phyloP scores from a whole-genome alignment of 1,140 invertebrate genomes.

The Anthonomus grandis region DNA sequence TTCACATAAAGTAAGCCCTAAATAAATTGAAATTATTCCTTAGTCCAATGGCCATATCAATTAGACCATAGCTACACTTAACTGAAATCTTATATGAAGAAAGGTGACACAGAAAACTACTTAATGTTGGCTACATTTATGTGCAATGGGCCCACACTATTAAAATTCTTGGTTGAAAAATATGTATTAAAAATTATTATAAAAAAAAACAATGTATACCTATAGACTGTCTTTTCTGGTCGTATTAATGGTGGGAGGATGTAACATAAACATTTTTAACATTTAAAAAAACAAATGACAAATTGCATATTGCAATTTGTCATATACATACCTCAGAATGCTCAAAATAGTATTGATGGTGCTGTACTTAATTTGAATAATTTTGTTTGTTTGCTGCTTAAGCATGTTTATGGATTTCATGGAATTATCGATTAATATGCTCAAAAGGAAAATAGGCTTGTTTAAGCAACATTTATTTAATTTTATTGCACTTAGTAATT shows the following conservation, averaged over 20 bases:
- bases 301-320: too few relatives aligned
- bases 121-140: too few relatives aligned
- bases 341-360: conserved; percentile 7
- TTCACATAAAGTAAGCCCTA: too few relatives aligned
- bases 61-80: too few relatives aligned
- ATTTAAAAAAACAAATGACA: too few relatives aligned
- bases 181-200: too few relatives aligned
- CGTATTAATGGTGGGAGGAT: background rate
- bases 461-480: background rate
- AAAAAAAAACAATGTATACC: too few relatives aligned
- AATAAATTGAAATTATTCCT: too few relatives aligned
- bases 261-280: background rate
- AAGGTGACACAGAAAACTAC: too few relatives aligned
- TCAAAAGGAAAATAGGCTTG: background rate
- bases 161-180: background rate
- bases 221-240: background rate
- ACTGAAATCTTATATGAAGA: too few relatives aligned
- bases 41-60: too few relatives aligned
- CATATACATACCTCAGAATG: background rate
- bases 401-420: too few relatives aligned
- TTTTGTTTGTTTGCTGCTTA: background rate
- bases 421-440: background rate
- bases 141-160: background rate
- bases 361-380: conserved; percentile 2
- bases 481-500: background rate